Base-by-base conservation (phyloP, 2,797 vertebrate species). In the Darevskia nairensis region DNA sequence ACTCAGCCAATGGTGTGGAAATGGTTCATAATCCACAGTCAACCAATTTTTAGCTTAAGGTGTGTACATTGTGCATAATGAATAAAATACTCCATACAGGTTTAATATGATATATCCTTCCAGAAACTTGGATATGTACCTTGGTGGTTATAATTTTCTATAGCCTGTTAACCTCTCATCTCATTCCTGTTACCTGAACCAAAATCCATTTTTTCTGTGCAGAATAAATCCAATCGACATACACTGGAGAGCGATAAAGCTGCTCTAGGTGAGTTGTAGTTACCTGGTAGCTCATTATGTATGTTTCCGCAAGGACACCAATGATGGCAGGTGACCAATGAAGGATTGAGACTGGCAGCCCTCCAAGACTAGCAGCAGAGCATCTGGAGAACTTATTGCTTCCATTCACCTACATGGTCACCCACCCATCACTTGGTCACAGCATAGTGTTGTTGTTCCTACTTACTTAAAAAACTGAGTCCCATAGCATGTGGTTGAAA, bases 241-340 rank as follows among this genome's bases (percentile, higher is more conserved):
- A 82, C 86, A 2, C 91, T 92, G 0, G 94, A 94, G 76, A 96
- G 93, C 84, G 95, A 93, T 41, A 84, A 75, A 32, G 92, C 87
- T 15, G 95, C 95, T 13, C 80, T 96, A 17, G 96, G 96, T 97
- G 82, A 96, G 96, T 90, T n/a, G 23, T 35, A 35, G 21, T 39
- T 74, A 17, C 21, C n/a, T n/a, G 32, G 21, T 61, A 83, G 23
- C 69, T 29, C 29, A 77, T 25, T 9, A 3, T 68, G 23, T 59
- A 80, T 79, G 55, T 81, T 80, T 83, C 55, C 17, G n/a, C 46
- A 19, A 19, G 25, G 74, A 21, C 75, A 61, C 6, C 1, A 0
- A 1, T 72, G 81, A 35, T 8, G 19, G 0, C 59, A 69, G 69
- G 61, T 77, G 23, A 21, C n/a, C 64, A 8, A 50, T 68, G 59